Percentiles rank a stretch among this genome's conserved stretches.
phyloP scores from a whole-genome alignment of 2,888 invertebrate genomes.

The Paralinhomoeus sp. region DNA sequence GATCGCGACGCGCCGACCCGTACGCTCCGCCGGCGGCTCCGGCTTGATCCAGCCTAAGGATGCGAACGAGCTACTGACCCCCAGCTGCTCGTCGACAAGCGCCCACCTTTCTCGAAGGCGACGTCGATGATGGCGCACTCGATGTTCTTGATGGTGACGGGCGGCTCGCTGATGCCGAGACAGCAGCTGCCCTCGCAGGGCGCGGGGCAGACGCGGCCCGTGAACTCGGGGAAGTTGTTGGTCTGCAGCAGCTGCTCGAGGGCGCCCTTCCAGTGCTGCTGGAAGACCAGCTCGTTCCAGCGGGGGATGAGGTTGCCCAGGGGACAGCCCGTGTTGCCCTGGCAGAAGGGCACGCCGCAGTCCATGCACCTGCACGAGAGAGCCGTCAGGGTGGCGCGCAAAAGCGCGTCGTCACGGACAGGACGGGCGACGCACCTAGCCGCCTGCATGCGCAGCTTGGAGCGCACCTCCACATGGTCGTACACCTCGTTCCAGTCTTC shows the following conservation, averaged over 20 bases:
- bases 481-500: slow-evolving; percentile 95
- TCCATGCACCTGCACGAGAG: slow-evolving; percentile 55
- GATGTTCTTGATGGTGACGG: slow-evolving; percentile 96
- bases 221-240: slow-evolving; percentile 66
- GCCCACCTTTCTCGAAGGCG: slow-evolving; percentile 88
- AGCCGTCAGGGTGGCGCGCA: neutral
- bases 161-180: slow-evolving; percentile 72
- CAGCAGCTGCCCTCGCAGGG: slow-evolving; percentile 95
- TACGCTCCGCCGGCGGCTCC: slow-evolving; percentile 48
- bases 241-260: slow-evolving; percentile 76
- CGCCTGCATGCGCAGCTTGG: slow-evolving; percentile 62
- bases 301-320: slow-evolving; percentile 94
- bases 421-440: slow-evolving; percentile 36
- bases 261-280: slow-evolving; percentile 79
- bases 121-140: slow-evolving; percentile 96
- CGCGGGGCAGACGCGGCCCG: slow-evolving; percentile 54
- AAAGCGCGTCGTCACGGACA: neutral
- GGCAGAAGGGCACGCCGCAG: slow-evolving; percentile 95
- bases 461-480: slow-evolving; percentile 54
- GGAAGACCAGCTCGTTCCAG: slow-evolving; percentile 91
- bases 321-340: slow-evolving; percentile 79
- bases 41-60: too few relatives aligned
- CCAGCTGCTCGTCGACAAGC: slow-evolving; percentile 39
- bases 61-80: too few relatives aligned
- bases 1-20: slow-evolving; percentile 60